Evolutionary conservation across 2,113 vertebrate species (phyloP).

Genomic region (Pelecanus crispus): DNA sequence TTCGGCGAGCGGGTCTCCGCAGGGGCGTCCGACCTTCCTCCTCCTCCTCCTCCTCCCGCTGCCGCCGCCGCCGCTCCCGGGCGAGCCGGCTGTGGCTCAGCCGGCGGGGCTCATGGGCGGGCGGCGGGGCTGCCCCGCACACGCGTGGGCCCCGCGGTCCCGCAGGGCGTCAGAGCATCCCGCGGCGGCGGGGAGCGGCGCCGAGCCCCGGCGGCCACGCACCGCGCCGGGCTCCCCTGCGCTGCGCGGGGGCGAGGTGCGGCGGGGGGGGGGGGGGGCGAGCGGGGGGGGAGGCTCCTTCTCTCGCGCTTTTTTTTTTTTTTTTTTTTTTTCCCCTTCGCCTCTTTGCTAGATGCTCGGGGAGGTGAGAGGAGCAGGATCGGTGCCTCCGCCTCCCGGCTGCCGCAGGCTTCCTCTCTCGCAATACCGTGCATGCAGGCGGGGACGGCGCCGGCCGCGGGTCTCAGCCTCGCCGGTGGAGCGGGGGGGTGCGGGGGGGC

Average conservation of each 20-base stretch:
- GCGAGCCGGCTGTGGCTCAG: not conserved
- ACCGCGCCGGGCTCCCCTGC: not conserved
- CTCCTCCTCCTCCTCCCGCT: not conserved
- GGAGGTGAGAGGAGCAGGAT: not conserved
- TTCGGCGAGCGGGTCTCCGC: not conserved
- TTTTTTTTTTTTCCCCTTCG: not conserved
- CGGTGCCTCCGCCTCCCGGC: not conserved
- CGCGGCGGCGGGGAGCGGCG: not conserved
- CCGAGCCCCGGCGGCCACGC: not conserved
- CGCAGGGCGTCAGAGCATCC: not conserved
- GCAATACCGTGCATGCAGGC: not conserved
- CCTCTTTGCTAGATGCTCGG: not conserved
- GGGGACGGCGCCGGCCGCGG: not conserved
- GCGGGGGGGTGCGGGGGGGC: not conserved
- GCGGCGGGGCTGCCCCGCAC: not conserved
- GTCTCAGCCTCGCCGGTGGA: conserved; percentile 9
- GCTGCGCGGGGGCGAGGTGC: not conserved
- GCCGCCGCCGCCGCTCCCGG: not conserved
- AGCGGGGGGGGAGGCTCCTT: not conserved
- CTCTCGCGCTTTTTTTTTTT: not conserved
- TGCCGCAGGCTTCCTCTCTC: conserved; percentile 2
- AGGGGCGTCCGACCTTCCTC: not conserved
- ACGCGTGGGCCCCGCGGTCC: not conserved
- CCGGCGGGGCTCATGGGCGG: not conserved
- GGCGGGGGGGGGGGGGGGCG: not conserved